phyloP scores from a whole-genome alignment of 2,888 invertebrate species.

The Sympetrum striolatum region DNA sequence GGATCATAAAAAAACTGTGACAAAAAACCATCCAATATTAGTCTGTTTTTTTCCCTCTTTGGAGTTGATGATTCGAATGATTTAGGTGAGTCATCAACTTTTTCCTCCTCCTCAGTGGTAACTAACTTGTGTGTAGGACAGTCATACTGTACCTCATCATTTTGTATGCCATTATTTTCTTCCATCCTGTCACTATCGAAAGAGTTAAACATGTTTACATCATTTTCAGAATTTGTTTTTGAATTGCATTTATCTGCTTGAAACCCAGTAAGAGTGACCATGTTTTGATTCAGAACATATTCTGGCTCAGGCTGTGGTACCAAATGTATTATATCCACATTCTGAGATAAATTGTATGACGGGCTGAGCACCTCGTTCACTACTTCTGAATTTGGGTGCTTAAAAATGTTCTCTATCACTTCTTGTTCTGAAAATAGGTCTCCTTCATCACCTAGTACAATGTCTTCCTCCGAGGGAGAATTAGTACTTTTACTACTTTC shows the following conservation, averaged over 20 bases:
- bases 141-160: too few relatives aligned
- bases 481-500: neutral
- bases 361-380: neutral
- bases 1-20: neutral
- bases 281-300: too few relatives aligned
- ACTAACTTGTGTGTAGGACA: too few relatives aligned
- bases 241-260: neutral
- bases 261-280: too few relatives aligned
- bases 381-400: neutral
- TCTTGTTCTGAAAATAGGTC: neutral
- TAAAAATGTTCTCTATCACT: neutral
- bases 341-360: neutral
- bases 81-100: neutral
- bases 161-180: too few relatives aligned
- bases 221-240: too few relatives aligned
- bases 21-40: slow-evolving; percentile 7
- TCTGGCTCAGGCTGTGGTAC: too few relatives aligned
- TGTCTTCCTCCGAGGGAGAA: neutral
- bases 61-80: neutral
- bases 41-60: too few relatives aligned
- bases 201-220: too few relatives aligned
- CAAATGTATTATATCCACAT: too few relatives aligned
- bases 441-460: neutral
- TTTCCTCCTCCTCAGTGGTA: neutral
- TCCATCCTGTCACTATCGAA: too few relatives aligned